These are phyloP conservation scores for Vulpes lagopus DNA, from an alignment of 2,113 vertebrate genomes.

Conservation along the genomic window DNA sequence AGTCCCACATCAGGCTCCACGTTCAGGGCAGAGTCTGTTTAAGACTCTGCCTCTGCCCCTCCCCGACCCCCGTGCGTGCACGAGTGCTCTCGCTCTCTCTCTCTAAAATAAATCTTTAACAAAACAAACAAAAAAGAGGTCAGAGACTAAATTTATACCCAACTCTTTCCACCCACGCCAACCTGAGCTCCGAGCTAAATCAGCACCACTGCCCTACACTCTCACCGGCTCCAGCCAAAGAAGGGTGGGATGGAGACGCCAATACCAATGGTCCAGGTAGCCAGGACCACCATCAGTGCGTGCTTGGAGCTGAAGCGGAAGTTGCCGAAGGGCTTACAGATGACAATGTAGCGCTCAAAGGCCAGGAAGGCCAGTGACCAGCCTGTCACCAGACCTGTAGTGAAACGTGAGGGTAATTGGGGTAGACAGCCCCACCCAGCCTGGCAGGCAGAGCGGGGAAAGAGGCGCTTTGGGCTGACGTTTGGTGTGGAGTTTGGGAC, in stretches of 20 bases:
- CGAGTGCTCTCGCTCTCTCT: neutral
- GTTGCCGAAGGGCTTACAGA: slow-evolving; percentile 92
- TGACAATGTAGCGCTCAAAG: slow-evolving; percentile 90
- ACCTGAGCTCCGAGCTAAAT: neutral
- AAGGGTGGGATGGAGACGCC: slow-evolving; percentile 89
- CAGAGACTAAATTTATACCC: neutral
- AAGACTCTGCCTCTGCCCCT: neutral
- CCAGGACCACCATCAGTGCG: slow-evolving; percentile 84
- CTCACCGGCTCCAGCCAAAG: slow-evolving; percentile 93
- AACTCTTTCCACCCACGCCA: neutral
- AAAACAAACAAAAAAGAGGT: neutral
- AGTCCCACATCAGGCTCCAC: neutral
- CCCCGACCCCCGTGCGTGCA: too few relatives aligned
- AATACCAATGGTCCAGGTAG: slow-evolving; percentile 89
- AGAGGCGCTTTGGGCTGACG: neutral
- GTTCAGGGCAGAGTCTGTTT: neutral
- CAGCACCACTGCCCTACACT: neutral
- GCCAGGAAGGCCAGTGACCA: slow-evolving; percentile 93
- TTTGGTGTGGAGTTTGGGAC: neutral
- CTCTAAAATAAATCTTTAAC: neutral
- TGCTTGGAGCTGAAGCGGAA: slow-evolving; percentile 90
- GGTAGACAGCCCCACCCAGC: neutral
- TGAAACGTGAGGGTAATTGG: neutral
- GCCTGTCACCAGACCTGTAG: slow-evolving; percentile 87
- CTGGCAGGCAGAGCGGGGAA: neutral